phyloP scores from a whole-genome alignment of 2,113 vertebrate genomes.

The Alces alces region DNA sequence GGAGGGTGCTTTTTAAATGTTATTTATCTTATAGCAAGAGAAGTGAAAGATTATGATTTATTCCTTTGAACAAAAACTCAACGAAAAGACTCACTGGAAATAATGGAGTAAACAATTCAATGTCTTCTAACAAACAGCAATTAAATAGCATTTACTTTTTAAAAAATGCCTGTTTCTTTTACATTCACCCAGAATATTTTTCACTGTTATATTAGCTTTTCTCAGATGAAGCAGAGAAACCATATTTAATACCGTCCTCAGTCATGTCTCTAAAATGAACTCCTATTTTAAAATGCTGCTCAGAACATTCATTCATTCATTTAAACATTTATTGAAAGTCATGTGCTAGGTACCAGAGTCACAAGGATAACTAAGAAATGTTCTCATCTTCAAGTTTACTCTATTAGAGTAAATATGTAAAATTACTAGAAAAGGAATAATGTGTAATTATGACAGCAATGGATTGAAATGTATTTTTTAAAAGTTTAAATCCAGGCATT shows the following conservation, averaged over 20 bases:
- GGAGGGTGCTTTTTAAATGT: neutral
- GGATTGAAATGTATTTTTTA: neutral
- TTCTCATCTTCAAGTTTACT: neutral
- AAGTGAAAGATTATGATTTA: slow-evolving; percentile 19
- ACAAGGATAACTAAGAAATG: neutral
- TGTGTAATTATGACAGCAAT: neutral
- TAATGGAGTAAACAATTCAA: neutral
- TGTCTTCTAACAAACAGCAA: neutral
- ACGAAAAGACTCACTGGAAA: neutral
- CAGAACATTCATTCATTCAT: neutral
- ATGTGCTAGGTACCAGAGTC: neutral
- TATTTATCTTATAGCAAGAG: neutral
- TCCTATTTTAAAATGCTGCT: slow-evolving; percentile 4
- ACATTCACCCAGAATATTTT: neutral
- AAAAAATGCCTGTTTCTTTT: neutral
- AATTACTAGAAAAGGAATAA: neutral
- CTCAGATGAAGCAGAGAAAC: neutral
- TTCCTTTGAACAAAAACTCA: slow-evolving; percentile 19
- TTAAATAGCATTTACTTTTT: neutral
- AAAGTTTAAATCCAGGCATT: slow-evolving; percentile 19
- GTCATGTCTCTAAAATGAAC: slow-evolving; percentile 16
- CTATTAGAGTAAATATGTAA: neutral
- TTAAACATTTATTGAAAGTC: neutral
- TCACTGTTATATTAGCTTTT: neutral
- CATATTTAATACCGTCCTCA: neutral